Conservation (phyloP, 2,888 invertebrate genomes). For the Rhimphoctona megacephalus region DNA sequence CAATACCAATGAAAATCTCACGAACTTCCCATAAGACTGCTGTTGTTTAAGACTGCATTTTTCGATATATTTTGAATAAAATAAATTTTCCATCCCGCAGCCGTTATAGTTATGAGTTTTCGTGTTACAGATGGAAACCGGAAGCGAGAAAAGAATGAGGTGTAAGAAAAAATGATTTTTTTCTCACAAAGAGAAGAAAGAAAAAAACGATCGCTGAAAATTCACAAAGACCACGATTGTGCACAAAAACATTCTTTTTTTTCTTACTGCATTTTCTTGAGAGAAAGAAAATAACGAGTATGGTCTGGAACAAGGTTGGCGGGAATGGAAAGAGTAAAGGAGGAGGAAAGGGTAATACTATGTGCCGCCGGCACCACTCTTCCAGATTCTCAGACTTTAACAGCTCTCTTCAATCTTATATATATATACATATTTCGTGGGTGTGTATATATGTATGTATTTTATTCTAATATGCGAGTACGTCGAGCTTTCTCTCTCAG, state of each 20-base stretch:
- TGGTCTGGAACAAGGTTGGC: slow-evolving; percentile 36
- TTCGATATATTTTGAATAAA: background rate
- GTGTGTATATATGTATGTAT: background rate
- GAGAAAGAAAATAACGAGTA: slow-evolving; percentile 64
- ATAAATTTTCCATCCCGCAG: background rate
- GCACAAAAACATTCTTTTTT: slow-evolving; percentile 25
- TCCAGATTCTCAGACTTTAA: slow-evolving; percentile 34
- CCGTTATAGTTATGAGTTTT: background rate
- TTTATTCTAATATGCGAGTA: slow-evolving; percentile 55
- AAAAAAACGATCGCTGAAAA: slow-evolving; percentile 42
- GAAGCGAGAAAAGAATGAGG: background rate
- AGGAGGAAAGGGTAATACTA: slow-evolving; percentile 30
- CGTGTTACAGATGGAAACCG: background rate
- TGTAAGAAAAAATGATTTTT: background rate
- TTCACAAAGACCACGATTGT: slow-evolving; percentile 37
- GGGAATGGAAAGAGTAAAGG: slow-evolving; percentile 6
- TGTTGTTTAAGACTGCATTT: background rate
- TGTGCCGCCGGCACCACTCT: slow-evolving; percentile 54
- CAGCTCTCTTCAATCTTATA: slow-evolving; percentile 1
- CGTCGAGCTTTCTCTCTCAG: slow-evolving; percentile 19
- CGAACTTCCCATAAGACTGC: background rate
- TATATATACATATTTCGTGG: background rate
- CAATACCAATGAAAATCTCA: background rate
- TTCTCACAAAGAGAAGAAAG: background rate
- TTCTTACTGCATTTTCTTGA: slow-evolving; percentile 34